Conservation (phyloP, 1,140 invertebrate species). For the Trachymyrmex septentrionalis region DNA sequence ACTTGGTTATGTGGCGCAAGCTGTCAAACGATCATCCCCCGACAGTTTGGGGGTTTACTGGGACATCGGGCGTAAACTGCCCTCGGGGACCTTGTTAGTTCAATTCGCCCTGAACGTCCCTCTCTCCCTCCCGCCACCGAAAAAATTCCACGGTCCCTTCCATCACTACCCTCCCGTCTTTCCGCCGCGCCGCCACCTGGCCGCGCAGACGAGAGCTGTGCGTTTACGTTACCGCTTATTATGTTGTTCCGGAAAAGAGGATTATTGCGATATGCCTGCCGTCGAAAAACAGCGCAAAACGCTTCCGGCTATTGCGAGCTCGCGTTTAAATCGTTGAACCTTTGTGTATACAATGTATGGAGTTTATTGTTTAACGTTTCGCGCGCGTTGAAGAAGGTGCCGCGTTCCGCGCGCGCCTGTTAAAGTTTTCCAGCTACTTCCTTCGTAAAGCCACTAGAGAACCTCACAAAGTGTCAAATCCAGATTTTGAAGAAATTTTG, state of each 20-base stretch:
- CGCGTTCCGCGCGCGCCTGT: background rate
- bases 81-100: conserved; percentile 86
- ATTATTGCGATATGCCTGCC: conserved; percentile 67
- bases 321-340: conserved; percentile 54
- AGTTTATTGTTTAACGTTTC: conserved; percentile 62
- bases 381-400: conserved; percentile 38
- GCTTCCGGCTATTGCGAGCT: conserved; percentile 52
- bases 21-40: conserved; percentile 73
- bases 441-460: background rate
- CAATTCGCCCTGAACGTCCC: conserved; percentile 79
- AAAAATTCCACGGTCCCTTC: conserved; percentile 58
- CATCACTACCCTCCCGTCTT: conserved; percentile 33
- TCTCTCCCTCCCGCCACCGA: background rate
- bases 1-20: conserved; percentile 57
- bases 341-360: conserved; percentile 49
- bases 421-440: background rate
- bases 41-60: conserved; percentile 79
- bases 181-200: conserved; percentile 14
- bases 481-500: no score
- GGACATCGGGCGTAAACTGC: conserved; percentile 84
- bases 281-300: conserved; percentile 60
- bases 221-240: conserved; percentile 74
- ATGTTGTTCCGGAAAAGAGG: conserved; percentile 66
- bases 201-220: conserved; percentile 36
- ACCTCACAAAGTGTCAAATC: no score